These are phyloP conservation scores for Ormyrus nitidulus DNA, from an alignment of 2,888 invertebrate genomes.

Conservation along the genomic window DNA sequence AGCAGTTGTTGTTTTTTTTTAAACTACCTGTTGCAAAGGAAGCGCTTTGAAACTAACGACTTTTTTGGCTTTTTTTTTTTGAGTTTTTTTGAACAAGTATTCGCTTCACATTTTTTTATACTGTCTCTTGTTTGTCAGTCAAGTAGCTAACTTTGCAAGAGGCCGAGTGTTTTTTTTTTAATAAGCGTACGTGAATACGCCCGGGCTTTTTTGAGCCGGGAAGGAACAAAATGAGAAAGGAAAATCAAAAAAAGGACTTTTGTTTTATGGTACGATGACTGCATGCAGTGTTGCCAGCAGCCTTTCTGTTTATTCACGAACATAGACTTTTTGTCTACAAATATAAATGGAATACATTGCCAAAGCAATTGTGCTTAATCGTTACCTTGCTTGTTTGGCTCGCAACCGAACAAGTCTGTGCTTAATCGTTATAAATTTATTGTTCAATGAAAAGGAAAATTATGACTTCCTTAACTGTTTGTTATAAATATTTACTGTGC, in stretches of 20 bases:
- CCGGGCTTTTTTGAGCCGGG: no score
- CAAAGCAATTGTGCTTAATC: conserved; percentile 5
- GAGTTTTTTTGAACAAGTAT: conserved; percentile 27
- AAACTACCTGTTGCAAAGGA: conserved; percentile 35
- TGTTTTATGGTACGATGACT: conserved; percentile 65
- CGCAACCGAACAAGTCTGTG: neutral
- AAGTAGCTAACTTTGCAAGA: conserved; percentile 41
- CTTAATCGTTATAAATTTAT: neutral
- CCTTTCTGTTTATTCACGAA: neutral
- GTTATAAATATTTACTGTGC: conserved; percentile 13
- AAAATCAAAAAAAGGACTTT: conserved; percentile 38
- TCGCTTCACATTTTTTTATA: conserved; percentile 15
- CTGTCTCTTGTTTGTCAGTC: conserved; percentile 24
- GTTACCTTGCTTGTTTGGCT: conserved; percentile 9
- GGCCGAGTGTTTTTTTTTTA: neutral
- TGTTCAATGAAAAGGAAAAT: conserved; percentile 33
- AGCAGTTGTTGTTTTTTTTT: conserved; percentile 12
- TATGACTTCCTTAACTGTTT: conserved; percentile 39
- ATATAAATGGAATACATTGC: conserved; percentile 9
- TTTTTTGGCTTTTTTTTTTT: conserved; percentile 22
- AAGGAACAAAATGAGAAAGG: neutral
- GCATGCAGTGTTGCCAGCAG: conserved; percentile 67
- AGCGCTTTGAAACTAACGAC: conserved; percentile 30
- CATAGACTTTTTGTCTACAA: no score
- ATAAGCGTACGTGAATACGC: neutral